Evolutionary conservation across 2,888 invertebrate species (phyloP), one percentile per base, ranked within the genome.

Genomic region (Athripsodes cinereus): DNA sequence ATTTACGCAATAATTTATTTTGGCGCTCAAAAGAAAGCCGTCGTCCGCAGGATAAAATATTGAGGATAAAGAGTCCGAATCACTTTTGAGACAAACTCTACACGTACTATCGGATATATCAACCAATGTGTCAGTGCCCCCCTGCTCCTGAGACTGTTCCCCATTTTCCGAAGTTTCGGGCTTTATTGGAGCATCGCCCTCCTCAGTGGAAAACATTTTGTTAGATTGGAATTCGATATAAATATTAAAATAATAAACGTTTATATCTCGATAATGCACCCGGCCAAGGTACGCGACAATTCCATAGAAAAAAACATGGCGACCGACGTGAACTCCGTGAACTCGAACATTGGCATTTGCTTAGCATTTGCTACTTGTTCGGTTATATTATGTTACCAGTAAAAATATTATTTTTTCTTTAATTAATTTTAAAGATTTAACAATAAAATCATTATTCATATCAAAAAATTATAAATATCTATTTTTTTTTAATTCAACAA

Each of bases 1-100:
- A 44, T 56, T 50, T 16, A 56, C 56, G 44, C 56, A 56, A 44
- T 56, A 56, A 46, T 56, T 56, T 22, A 56, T 56, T 35, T 56
- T 56, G n/a, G 51, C 56, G 21, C 56, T 56, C 16, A 56, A 40
- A 16, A 56, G 20, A 52, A 56, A 50, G 22, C 56, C 56, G 31
- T 56, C 56, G 26, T 56, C 51, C 19, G 56, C 35, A 5, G 56
- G 56, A 20, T 34, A 51, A 52, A 56, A 56, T 56, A 56, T 56
- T 22, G 56, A 52, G 8, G 56, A 56, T 26, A 56, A 19, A 8
- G 22, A 44, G 21, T 56, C 56, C n/a, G 52, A 56, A 21, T 50
- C 50, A 21, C 51, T 56, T 26, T 56, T 56, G 22, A 56, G 31
- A 21, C 56, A 56, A 46, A 56, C 56, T 22, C 56, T 51, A 52